Base-by-base conservation (phyloP, 2,888 invertebrate species). In the Quadroppia sp. region DNA sequence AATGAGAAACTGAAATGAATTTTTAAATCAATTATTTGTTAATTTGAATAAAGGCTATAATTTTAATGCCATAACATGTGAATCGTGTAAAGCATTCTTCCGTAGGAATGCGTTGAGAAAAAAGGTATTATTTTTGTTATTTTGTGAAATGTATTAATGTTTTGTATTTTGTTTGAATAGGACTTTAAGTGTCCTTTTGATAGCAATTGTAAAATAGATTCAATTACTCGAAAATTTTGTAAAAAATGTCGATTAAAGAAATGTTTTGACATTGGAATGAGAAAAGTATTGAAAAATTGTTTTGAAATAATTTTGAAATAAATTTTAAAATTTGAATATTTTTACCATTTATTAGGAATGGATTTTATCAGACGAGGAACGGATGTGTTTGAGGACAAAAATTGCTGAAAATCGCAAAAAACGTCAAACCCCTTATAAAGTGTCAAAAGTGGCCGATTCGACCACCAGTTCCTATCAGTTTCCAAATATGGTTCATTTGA, bases 41-140 rank as follows among this genome's bases (percentile, higher is more conserved):
- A 36, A 36, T 7, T 7, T 7, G 36, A 7, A 36, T 4, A 4
- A 4, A 74, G 74, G 74, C 42, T 94, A 91, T 83, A 96, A 96
- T 84, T 96, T 96, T 81, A 95, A 94, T 83, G 95, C 95, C 1
- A 89, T 96, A 75, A 93, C 95, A 2, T 97, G 94, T 81, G 96
- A 97, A 83, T 95, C 94, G 78, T 97, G 97, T 81, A 97, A 97
- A 81, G 97, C 97, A 0, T 97, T 97, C 82, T 97, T 97, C 82
- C 85, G 96, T 76, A 87, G 96, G 76, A 97, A 97, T 84, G 97
- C 97, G 1, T 84, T 94, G 32, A 89, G 92, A 78, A 89, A 89
- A 77, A 95, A 95, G 85, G 88, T 87, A 81, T 80, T 79, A n/a
- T 40, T 40, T 61, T 32, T 36, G 2, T 7, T 7, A 78, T 61